Percentiles rank a stretch among this genome's conserved stretches.
Conservation (phyloP, 2,888 invertebrate species). For the Heterodera filipjevi region DNA sequence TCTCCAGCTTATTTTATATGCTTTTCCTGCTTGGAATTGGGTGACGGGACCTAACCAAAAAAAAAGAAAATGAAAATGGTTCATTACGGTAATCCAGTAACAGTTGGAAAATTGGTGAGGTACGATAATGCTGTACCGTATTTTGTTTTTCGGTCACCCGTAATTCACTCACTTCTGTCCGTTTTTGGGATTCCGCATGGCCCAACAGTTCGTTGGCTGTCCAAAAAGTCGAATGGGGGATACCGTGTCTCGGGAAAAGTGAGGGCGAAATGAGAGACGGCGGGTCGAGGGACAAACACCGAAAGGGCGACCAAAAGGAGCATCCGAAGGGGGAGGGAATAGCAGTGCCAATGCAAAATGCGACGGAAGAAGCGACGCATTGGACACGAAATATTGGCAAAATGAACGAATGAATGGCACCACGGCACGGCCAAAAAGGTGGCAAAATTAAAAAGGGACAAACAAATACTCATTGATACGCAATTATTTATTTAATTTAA, state of each 20-base stretch:
- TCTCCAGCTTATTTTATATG: slow-evolving; percentile 48
- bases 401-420: neutral
- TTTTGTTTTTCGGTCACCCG: neutral
- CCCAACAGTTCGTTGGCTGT: slow-evolving; percentile 53
- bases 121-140: too few species aligned
- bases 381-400: neutral
- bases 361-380: neutral
- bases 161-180: slow-evolving; percentile 32
- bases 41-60: slow-evolving; percentile 26
- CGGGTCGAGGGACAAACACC: neutral
- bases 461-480: too few species aligned
- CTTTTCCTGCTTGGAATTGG: slow-evolving; percentile 6
- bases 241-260: slow-evolving; percentile 58
- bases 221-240: slow-evolving; percentile 61
- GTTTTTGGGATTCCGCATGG: slow-evolving; percentile 59
- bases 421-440: neutral
- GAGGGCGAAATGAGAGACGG: slow-evolving; percentile 46
- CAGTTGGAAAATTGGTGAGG: neutral
- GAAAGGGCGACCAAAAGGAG: neutral
- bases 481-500: neutral
- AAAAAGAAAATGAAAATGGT: too few species aligned
- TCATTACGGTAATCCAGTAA: slow-evolving; percentile 26
- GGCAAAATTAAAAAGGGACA: too few species aligned
- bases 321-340: too few species aligned
- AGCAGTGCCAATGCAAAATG: neutral